A percentile compares a stretch with the other conserved stretches of the same genome.
These are phyloP conservation scores for Thera britannica DNA, from an alignment of 2,888 invertebrate genomes.

Conservation along the genomic window DNA sequence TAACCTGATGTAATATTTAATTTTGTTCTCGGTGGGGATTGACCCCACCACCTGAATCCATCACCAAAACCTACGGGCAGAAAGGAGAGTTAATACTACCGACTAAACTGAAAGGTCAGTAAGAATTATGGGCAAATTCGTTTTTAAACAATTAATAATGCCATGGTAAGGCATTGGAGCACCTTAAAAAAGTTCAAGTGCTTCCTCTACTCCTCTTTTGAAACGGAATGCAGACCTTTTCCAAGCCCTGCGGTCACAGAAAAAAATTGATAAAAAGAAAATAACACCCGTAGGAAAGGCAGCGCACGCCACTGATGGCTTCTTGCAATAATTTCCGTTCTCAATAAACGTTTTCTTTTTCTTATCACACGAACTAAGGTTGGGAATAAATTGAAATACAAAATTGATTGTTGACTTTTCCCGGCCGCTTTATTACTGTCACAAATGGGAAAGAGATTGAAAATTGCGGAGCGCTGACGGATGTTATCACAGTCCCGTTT, in stretches of 20 bases:
- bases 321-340: conserved; percentile 85
- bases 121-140: too few relatives aligned
- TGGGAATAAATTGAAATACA: conserved; percentile 85
- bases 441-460: conserved; percentile 83
- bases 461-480: conserved; percentile 74
- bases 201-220: neutral
- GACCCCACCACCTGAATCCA: too few relatives aligned
- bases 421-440: conserved; percentile 84
- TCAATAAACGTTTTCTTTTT: conserved; percentile 84
- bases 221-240: neutral
- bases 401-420: conserved; percentile 85
- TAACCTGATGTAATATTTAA: too few relatives aligned
- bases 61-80: too few relatives aligned
- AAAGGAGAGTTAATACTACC: too few relatives aligned
- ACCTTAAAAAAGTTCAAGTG: too few relatives aligned
- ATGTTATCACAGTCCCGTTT: conserved; percentile 58
- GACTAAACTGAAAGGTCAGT: too few relatives aligned
- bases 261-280: conserved; percentile 56
- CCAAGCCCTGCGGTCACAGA: conserved; percentile 22
- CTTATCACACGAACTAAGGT: conserved; percentile 84
- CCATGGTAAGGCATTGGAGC: too few relatives aligned
- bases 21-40: too few relatives aligned
- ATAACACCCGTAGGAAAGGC: conserved; percentile 54
- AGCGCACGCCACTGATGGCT: conserved; percentile 80
- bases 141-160: too few relatives aligned